Conservation (phyloP, 2,797 vertebrate species). For the Cuniculus paca region DNA sequence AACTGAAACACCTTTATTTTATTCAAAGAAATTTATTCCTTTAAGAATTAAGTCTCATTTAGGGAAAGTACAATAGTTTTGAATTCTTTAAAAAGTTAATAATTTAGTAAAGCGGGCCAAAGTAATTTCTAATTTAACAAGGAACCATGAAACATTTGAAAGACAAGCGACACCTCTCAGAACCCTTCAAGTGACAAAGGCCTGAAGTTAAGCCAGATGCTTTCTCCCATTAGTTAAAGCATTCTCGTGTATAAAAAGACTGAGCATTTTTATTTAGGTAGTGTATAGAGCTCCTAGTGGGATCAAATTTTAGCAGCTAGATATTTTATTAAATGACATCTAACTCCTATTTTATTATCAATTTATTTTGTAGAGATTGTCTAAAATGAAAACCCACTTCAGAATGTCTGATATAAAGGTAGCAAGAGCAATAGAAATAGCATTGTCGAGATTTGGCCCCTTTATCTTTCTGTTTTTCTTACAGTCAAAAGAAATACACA, state of each 20-base stretch:
- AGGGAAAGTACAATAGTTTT: not conserved
- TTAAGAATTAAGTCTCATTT: constrained; percentile 50
- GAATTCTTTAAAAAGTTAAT: constrained; percentile 10
- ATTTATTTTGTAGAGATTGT: not conserved
- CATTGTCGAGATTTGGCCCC: not conserved
- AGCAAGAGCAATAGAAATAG: constrained; percentile 1
- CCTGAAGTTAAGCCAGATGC: not conserved
- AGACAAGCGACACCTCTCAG: not conserved
- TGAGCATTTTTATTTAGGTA: not conserved
- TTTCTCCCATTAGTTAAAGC: not conserved
- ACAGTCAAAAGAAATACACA: constrained; percentile 66
- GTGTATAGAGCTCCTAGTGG: not conserved
- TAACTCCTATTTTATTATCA: not conserved
- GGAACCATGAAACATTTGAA: not conserved
- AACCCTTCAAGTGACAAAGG: not conserved
- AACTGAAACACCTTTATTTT: not conserved
- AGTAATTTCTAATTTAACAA: constrained; percentile 24
- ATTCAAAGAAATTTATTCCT: constrained; percentile 36
- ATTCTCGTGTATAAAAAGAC: not conserved
- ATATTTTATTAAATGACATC: constrained; percentile 7
- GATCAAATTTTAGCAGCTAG: constrained; percentile 11
- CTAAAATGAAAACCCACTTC: constrained; percentile 41
- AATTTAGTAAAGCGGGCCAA: not conserved
- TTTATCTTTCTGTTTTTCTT: constrained; percentile 40
- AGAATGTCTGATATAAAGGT: not conserved